A percentile compares a stretch with the other conserved stretches of the same genome.
phyloP scores from a whole-genome alignment of 1,140 invertebrate species.

The Ips typographus region DNA sequence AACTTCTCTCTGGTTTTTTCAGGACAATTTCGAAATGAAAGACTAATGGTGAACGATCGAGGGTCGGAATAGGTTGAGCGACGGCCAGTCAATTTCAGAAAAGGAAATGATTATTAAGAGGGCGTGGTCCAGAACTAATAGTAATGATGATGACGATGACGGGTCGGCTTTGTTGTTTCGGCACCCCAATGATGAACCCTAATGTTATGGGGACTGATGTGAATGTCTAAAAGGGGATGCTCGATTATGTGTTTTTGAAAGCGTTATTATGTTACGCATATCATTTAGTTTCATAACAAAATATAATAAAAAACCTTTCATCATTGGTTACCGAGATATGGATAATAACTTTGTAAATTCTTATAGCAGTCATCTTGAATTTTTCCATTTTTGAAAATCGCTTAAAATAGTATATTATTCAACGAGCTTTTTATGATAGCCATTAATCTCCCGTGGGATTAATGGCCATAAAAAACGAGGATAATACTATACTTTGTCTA shows the following conservation, averaged over 20 bases:
- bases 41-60: background rate
- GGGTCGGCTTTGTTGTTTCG: background rate
- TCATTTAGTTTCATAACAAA: too few species aligned
- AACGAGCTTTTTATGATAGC: too few species aligned
- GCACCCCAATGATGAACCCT: background rate
- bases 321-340: too few species aligned
- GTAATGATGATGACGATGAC: background rate
- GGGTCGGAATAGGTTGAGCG: background rate
- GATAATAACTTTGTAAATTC: too few species aligned
- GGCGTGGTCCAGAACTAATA: background rate
- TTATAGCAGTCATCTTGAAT: too few species aligned
- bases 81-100: background rate
- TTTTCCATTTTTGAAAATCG: too few species aligned
- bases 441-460: too few species aligned
- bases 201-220: background rate
- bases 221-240: background rate
- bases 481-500: too few species aligned
- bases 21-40: background rate
- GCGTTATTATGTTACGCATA: background rate
- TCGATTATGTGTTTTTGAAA: background rate
- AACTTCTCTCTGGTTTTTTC: background rate
- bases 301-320: too few species aligned
- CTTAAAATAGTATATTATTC: too few species aligned
- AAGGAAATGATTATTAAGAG: conserved; percentile 3
- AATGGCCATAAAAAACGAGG: too few species aligned